Evolutionary conservation across 2,888 invertebrate genomes (phyloP), one percentile per base, ranked within the genome.

Genomic region (Herminia tarsipennalis): DNA sequence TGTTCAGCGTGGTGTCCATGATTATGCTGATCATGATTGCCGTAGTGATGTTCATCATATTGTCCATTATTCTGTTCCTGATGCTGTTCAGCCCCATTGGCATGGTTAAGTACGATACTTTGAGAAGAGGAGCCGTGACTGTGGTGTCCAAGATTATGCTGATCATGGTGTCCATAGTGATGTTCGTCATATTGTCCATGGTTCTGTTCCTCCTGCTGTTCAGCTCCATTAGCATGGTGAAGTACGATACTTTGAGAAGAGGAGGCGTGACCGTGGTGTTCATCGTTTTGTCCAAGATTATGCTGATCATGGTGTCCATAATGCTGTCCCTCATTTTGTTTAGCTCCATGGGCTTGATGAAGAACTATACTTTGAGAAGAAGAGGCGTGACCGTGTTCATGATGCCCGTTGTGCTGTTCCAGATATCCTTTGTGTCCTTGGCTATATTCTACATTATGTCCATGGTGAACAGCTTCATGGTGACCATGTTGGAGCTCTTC

Each of bases 401-500:
- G n/a, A n/a, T n/a, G n/a, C n/a, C n/a, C n/a, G n/a, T n/a, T n/a
- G n/a, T n/a, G n/a, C n/a, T n/a, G n/a, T n/a, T n/a, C n/a, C n/a
- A n/a, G n/a, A n/a, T n/a, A n/a, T n/a, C 1, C 34, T 1, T 34
- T 13, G 61, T 68, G 51, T 21, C 37, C 28, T 4, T 28, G 27
- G 14, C 16, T 8, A 1, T 75, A 60, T 18, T 68, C 62, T 37
- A 59, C 61, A 13, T 60, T 51, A 20, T 53, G 47, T 14, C 25
- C 25, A n/a, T 35, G 21, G 13, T 22, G 22, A 1, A n/a, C 8
- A n/a, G 2, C n/a, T 3, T 22, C 14, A 3, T 34, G 20, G 3
- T 33, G 32, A 8, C 20, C 20, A 12, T 28, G 6, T 4, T 28
- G 12, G 2, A 16, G 29, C 2, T 17, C 16, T 21, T 33, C 25